Evolutionary conservation across 2,888 invertebrate species (phyloP), one percentile per base, ranked within the genome.

Genomic region (Alloplasta piceator): DNA sequence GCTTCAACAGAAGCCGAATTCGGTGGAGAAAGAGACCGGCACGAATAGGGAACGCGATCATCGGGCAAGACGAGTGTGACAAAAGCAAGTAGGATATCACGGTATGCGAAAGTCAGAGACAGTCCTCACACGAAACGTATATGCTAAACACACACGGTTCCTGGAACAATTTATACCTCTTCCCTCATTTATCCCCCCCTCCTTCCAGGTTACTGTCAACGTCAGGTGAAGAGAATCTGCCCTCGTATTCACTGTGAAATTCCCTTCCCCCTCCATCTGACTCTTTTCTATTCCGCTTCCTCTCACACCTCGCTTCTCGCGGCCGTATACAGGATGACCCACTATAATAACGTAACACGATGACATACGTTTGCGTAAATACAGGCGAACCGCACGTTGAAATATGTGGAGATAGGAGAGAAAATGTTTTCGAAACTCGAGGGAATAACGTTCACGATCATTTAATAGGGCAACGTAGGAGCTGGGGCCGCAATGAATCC

Each of bases 71-170:
- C 9, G 52, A 38, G 26, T 26, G 68, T 38, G 6, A n/a, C 14
- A 66, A 48, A 58, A 50, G 78, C 50, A 26, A 50, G 52, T 75
- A 68, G 61, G 64, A 83, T 84, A 86, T 83, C 81, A 80, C 78
- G 52, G 12, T 52, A 12, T 52, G 60, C 60, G 60, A 46, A 55
- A 66, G 52, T 5, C 7, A 10, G 41, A 41, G 58, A 58, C 64
- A 66, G 26, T 26, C 26, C 66, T 61, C 60, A 48, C 9, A 60
- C 43, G 60, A 78, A 78, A 78, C 52, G 66, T 78, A 26, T 26
- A 78, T 67, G 72, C 66, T 72, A 72, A 72, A 78, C 66, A 67
- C 60, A 55, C 60, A 52, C 60, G 60, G 52, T 48, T 64, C 60
- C 48, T 36, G 50, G 48, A 80, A 80, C 75, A 67, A 80, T 76